These are phyloP conservation scores for Pluvialis apricaria DNA, from an alignment of 2,113 vertebrate genomes.

Conservation along the genomic window DNA sequence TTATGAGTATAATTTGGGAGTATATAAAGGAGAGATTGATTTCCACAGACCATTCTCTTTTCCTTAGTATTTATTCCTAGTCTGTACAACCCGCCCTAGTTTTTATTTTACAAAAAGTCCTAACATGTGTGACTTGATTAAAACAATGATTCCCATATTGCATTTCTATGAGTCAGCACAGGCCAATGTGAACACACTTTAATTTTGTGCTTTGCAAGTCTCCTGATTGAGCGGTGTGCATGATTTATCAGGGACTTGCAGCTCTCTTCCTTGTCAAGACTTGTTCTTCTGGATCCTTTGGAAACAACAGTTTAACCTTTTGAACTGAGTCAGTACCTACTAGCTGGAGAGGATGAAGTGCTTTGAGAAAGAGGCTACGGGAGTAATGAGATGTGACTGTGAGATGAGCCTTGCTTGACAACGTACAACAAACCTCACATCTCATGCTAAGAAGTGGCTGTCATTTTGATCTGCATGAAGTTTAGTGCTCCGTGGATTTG, in stretches of 20 bases:
- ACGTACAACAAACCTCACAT: slow-evolving; percentile 42
- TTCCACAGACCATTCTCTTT: slow-evolving; percentile 49
- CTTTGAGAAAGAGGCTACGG: slow-evolving; percentile 15
- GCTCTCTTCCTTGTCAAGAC: slow-evolving; percentile 36
- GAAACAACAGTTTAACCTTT: slow-evolving; percentile 62
- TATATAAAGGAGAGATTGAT: slow-evolving; percentile 69
- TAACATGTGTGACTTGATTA: background rate
- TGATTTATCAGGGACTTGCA: slow-evolving; percentile 45
- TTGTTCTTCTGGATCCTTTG: slow-evolving; percentile 54
- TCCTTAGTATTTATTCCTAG: slow-evolving; percentile 36
- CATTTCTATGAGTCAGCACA: background rate
- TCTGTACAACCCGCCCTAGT: background rate
- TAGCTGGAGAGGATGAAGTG: slow-evolving; percentile 15
- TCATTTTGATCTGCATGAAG: slow-evolving; percentile 47
- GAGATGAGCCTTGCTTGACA: slow-evolving; percentile 53
- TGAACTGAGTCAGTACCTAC: slow-evolving; percentile 27
- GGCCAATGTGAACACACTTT: background rate
- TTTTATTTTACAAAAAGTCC: slow-evolving; percentile 6
- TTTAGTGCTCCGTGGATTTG: background rate
- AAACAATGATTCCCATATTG: background rate
- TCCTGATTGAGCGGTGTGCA: background rate
- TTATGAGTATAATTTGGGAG: slow-evolving; percentile 72
- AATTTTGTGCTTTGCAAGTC: background rate
- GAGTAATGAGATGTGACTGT: slow-evolving; percentile 59
- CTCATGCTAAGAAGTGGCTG: slow-evolving; percentile 23